Evolutionary conservation across 2,797 vertebrate genomes (phyloP), one percentile per base, ranked within the genome.

Genomic region (Dicrostonyx torquatus): DNA sequence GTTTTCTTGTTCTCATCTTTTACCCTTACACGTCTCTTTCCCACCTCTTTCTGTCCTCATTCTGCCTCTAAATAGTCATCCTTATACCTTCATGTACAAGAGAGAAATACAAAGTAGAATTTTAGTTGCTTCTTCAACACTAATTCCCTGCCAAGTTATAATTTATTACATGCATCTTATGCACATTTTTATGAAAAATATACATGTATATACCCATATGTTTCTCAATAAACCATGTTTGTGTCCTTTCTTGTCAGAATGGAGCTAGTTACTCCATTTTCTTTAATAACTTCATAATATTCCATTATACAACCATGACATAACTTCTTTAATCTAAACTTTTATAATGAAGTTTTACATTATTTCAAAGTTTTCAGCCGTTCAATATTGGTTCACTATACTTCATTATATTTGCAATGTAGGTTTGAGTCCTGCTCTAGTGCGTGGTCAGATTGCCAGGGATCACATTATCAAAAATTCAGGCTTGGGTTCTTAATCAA

Each of bases 91-190:
- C 40, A 62, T 26, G 6, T 43, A 93, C 22, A 86, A 95, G 96
- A 82, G 94, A 93, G 45, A 94, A 78, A 83, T 55, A 50, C 75
- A 48, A 93, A 80, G 50, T 92, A 77, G 45, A 89, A 85, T 89
- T 53, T 58, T 55, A 60, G 40, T 87, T 77, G 58, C 40, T 68
- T 89, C 9, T 93, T 83, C 48, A 89, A 29, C n/a, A 50, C n/a
- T 45, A 15, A 94, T 87, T 40, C 9, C 3, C 5, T 31, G 80
- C 37, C 43, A 18, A 72, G 29, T 80, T 77, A 76, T n/a, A 66
- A 34, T 86, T 90, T 66, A 31, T 29, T 86, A 68, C 64, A 29
- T 50, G 29, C 93, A 75, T 70, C 40, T 88, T 93, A 37, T 93
- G 11, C n/a, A 53, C 90, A 10, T 92, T 93, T 95, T 91, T 58